Conservation (phyloP, 92 coral and sea anemone species). For the Epizoanthus illoricatus region DNA sequence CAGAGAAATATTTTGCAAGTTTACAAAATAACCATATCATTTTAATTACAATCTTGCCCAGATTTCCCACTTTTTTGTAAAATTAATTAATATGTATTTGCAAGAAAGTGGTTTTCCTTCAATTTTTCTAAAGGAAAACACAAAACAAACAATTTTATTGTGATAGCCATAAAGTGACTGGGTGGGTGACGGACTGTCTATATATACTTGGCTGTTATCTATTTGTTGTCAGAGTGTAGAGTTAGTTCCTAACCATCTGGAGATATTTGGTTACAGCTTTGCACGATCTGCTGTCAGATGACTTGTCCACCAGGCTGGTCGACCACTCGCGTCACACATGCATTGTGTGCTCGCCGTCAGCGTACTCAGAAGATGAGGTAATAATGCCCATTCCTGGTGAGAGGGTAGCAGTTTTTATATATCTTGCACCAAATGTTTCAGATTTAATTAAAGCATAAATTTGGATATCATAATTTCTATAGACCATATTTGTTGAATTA, state of each 20-base stretch:
- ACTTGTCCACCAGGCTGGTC: constrained; percentile 72
- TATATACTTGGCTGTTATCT: not conserved
- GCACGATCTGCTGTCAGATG: constrained; percentile 86
- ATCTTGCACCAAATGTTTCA: not conserved
- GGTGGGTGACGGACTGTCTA: not conserved
- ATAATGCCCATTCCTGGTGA: not conserved
- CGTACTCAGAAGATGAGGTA: constrained; percentile 92
- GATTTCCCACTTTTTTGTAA: too few species aligned
- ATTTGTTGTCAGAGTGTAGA: not conserved
- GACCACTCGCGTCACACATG: constrained; percentile 87
- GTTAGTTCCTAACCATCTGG: not conserved
- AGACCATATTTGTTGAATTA: not conserved
- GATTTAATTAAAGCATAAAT: not conserved
- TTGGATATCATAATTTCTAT: not conserved
- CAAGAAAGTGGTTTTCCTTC: too few species aligned
- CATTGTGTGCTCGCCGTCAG: constrained; percentile 86
- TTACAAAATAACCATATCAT: too few species aligned
- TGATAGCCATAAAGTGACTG: not conserved
- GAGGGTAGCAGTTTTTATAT: not conserved
- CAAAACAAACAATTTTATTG: too few species aligned
- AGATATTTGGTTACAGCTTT: constrained; percentile 59
- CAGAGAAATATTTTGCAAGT: too few species aligned
- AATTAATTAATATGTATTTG: too few species aligned
- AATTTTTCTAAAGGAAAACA: too few species aligned
- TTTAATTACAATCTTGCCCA: too few species aligned